Evolutionary conservation across 2,888 invertebrate species (phyloP).

Genomic region (Endomychus coccineus): DNA sequence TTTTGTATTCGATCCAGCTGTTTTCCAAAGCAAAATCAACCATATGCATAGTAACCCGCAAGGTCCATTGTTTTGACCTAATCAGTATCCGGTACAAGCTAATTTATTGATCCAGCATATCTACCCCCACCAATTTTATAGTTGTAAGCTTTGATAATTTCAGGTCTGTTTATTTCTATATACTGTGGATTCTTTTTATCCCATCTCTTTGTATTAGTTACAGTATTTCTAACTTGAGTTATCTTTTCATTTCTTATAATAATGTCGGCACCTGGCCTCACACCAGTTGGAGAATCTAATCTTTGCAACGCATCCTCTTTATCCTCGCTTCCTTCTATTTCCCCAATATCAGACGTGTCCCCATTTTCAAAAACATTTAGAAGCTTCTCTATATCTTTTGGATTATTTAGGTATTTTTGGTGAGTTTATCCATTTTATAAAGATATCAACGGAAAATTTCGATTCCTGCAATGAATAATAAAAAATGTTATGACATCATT

Average conservation of each 20-base stretch:
- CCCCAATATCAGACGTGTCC: conserved; percentile 8
- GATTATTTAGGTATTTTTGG: not conserved
- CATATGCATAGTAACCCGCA: no score
- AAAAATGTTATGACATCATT: not conserved
- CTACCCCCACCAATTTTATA: no score
- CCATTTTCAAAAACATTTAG: conserved; percentile 6
- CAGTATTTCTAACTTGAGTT: conserved; percentile 3
- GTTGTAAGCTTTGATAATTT: no score
- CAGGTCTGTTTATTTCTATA: no score
- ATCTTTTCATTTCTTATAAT: conserved; percentile 6
- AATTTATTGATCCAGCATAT: no score
- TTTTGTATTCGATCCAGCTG: no score
- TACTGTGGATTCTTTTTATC: no score
- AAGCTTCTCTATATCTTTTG: conserved; percentile 5
- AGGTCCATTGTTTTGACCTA: no score
- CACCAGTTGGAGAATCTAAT: not conserved
- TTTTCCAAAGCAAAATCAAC: no score
- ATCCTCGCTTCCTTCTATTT: conserved; percentile 2
- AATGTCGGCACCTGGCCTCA: conserved; percentile 2
- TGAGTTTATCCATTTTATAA: conserved; percentile 1
- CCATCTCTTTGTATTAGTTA: no score
- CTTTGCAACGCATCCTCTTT: conserved; percentile 5
- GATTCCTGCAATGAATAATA: not conserved
- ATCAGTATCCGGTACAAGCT: no score
- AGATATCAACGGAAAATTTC: not conserved